Conservation (phyloP, 2,888 invertebrate genomes). For the Cheilosia pagana region DNA sequence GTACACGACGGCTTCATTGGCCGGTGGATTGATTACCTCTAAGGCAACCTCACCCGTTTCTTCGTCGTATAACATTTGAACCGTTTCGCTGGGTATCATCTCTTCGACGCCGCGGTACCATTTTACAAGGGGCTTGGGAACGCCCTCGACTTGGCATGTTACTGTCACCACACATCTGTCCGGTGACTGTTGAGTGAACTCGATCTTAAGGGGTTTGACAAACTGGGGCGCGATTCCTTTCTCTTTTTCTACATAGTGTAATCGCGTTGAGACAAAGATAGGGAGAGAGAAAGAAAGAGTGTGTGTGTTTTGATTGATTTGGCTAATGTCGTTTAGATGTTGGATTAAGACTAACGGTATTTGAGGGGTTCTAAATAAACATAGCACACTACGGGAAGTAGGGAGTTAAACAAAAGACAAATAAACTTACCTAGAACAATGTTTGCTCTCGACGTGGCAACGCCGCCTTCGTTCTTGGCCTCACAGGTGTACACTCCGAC, state of each 20-base stretch:
- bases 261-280: slow-evolving; percentile 56
- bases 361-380: slow-evolving; percentile 35
- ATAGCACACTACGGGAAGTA: slow-evolving; percentile 32
- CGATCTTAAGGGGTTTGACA: slow-evolving; percentile 87
- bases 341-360: slow-evolving; percentile 26
- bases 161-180: slow-evolving; percentile 87
- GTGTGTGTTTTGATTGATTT: slow-evolving; percentile 57
- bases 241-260: slow-evolving; percentile 86
- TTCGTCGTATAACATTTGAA: slow-evolving; percentile 86
- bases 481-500: slow-evolving; percentile 90
- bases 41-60: slow-evolving; percentile 87
- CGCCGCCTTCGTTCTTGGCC: slow-evolving; percentile 90
- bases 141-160: slow-evolving; percentile 88
- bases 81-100: slow-evolving; percentile 85
- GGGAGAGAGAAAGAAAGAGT: slow-evolving; percentile 48
- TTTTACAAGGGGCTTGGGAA: slow-evolving; percentile 88
- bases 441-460: slow-evolving; percentile 90
- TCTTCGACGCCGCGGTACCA: slow-evolving; percentile 88
- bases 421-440: slow-evolving; percentile 87
- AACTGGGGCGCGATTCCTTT: slow-evolving; percentile 88
- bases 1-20: slow-evolving; percentile 88
- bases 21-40: slow-evolving; percentile 86
- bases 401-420: slow-evolving; percentile 2
- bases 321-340: slow-evolving; percentile 33
- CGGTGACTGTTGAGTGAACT: slow-evolving; percentile 84